Base-by-base conservation (phyloP, 2,113 vertebrate genomes). In the Bungarus multicinctus region DNA sequence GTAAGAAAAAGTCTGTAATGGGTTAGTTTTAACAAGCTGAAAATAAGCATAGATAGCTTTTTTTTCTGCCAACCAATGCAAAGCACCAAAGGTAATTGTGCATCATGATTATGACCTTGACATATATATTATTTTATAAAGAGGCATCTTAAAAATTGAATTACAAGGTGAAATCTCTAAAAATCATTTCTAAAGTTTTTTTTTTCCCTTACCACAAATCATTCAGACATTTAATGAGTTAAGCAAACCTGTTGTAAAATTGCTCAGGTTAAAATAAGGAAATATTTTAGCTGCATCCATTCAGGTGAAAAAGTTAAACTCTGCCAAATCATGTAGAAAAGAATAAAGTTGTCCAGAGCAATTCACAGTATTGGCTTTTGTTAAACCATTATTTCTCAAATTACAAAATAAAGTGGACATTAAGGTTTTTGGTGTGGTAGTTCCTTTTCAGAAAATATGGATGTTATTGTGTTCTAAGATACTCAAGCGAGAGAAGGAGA, bases 131-230 rank as follows among this genome's bases (percentile, higher is more conserved):
- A 81, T 87, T 87, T 22, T 91, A 88, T 94, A 50, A 20, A 50
- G 95, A 34, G 92, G 95, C 96, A 94, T 94, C 86, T 91, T 96
- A 95, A 93, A 96, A 94, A 90, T 30, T 0, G 0, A 92, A 97
- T 96, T 96, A 95, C 53, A 95, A 93, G 91, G 74, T 93, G 92
- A 91, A 96, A 94, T 91, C 92, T 52, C 94, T 92, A 81, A 81
- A 81, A 81, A 43, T 95, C 92, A 92, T 96, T 97, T 92, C 91
- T 45, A 2, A 92, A 95, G 91, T 25, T 3, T 54, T 27, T 57
- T 57, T 87, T 45, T 95, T 94, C 0, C 92, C 52, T 96, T 96
- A 97, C 96, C 95, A 97, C 88, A 96, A 96, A 96, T 92, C 89
- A 92, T 95, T 92, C 95, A 90, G 96, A 94, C 89, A 95, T 96